These are phyloP conservation scores for Scarus forsteni DNA, from an alignment of 2,797 vertebrate species.

Conservation along the genomic window DNA sequence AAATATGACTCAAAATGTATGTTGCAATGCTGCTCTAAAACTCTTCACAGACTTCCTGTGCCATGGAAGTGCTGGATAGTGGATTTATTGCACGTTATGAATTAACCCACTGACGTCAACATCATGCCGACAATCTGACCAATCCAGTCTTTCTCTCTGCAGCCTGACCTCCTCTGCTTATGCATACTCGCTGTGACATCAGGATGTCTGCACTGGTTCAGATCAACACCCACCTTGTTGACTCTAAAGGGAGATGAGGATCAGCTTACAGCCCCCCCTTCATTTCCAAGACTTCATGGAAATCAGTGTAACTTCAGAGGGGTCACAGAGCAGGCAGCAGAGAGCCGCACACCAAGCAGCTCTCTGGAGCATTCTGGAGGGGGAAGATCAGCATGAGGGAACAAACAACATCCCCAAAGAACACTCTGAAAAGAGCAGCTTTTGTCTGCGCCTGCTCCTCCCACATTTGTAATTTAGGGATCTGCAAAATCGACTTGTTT, in stretches of 20 bases:
- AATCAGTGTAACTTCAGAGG: conserved; percentile 71
- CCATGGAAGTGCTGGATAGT: not conserved
- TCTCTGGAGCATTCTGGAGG: conserved; percentile 53
- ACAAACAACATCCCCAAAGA: conserved; percentile 54
- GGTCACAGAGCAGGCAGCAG: conserved; percentile 53
- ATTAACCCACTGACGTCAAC: conserved; percentile 18
- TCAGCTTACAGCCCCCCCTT: conserved; percentile 52
- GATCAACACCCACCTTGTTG: conserved; percentile 42
- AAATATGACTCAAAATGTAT: too few species aligned
- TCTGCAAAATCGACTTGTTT: conserved; percentile 58
- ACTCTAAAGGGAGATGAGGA: conserved; percentile 23
- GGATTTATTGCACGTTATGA: conserved; percentile 3
- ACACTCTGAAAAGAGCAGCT: conserved; percentile 48
- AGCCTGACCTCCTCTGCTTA: conserved; percentile 18
- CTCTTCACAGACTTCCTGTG: not conserved
- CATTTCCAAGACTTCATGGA: conserved; percentile 70
- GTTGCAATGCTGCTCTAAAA: not conserved
- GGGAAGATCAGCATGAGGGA: conserved; percentile 38
- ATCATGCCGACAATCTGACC: conserved; percentile 20
- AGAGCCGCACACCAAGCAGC: conserved; percentile 19
- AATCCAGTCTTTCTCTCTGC: not conserved
- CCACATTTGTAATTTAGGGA: conserved; percentile 36
- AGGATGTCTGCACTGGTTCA: conserved; percentile 16
- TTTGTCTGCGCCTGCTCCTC: conserved; percentile 50
- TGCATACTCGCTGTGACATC: conserved; percentile 19